Evolutionary conservation across 2,888 invertebrate species (phyloP).

Genomic region (Microplitis deprimator): DNA sequence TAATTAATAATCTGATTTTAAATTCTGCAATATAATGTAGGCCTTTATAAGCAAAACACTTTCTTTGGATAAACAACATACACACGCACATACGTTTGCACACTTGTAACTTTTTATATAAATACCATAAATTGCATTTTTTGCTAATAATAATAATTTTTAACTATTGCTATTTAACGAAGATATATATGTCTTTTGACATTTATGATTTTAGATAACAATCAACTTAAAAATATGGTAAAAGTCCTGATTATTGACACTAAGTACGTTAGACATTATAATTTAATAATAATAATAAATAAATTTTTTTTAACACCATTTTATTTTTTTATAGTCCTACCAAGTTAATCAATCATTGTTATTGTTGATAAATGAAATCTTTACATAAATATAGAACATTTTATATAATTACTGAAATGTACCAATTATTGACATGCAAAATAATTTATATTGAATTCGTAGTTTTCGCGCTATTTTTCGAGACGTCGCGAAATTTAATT

Average conservation of each 20-base stretch:
- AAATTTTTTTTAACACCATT: too few species aligned
- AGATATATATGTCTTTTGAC: constrained; percentile 54
- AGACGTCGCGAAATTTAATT: too few species aligned
- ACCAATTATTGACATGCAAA: too few species aligned
- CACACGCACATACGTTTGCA: constrained; percentile 52
- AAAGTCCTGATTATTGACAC: too few species aligned
- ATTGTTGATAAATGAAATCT: neutral
- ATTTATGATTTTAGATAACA: constrained; percentile 50
- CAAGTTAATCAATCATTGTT: neutral
- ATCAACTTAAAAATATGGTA: constrained; percentile 60
- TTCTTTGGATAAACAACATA: constrained; percentile 63
- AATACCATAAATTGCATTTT: constrained; percentile 64
- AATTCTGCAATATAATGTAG: constrained; percentile 55
- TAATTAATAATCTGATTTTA: constrained; percentile 22
- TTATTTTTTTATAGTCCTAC: too few species aligned
- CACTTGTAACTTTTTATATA: constrained; percentile 53
- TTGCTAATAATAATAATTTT: constrained; percentile 50
- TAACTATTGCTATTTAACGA: constrained; percentile 55
- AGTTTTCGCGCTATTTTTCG: too few species aligned
- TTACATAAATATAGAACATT: constrained; percentile 1
- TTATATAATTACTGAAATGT: too few species aligned
- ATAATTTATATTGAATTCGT: too few species aligned
- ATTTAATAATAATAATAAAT: too few species aligned
- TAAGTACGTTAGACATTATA: too few species aligned
- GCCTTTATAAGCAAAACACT: constrained; percentile 67